Evolutionary conservation across 2,888 invertebrate genomes (phyloP), one percentile per base, ranked within the genome.

Genomic region (Tolmerus cingulatus): DNA sequence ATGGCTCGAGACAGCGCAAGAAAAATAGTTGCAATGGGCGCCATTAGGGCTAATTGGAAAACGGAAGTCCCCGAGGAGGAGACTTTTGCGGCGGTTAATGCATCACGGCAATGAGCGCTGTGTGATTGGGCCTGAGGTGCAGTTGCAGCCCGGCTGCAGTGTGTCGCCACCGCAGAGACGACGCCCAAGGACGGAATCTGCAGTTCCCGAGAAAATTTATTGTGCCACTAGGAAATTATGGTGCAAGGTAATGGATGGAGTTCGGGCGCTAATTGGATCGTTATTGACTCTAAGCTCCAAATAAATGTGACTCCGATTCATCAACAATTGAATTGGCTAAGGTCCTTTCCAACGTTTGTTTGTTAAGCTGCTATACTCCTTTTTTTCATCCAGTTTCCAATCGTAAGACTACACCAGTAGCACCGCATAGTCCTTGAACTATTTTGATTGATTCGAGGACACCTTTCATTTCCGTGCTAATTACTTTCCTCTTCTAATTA

Each of bases 1-100:
- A 85, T 46, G 66, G 57, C 40, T 40, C n/a, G 19, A 40, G 78
- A 86, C 78, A 66, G 78, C 30, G 14, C 40, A 74, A 57, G 79
- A 78, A 46, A 37, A 81, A 79, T 40, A 46, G 27, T 74, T 78
- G 55, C 46, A 78, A 66, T 79, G 79, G 74, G 79, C 79, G 30
- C 87, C 77, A 86, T 79, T 78, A 78, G 77, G 30, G 79, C 78
- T 79, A 79, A 86, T 79, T 86, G 86, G 55, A 77, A 79, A 79
- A 27, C 57, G 51, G 51, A 43, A 82, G 74, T 77, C 77, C 43
- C 55, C 27, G 66, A 66, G 27, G 66, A 76, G 40, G 76, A 76
- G 40, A 76, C 34, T 76, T 76, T 76, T 34, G 66, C 23, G 23
- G 66, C 66, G 66, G 66, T 66, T 66, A 66, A 66, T 66, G 66